Percentiles rank a stretch among this genome's conserved stretches.
These are phyloP conservation scores for Charanyca ferruginea DNA, from an alignment of 2,888 invertebrate species.

Conservation along the genomic window DNA sequence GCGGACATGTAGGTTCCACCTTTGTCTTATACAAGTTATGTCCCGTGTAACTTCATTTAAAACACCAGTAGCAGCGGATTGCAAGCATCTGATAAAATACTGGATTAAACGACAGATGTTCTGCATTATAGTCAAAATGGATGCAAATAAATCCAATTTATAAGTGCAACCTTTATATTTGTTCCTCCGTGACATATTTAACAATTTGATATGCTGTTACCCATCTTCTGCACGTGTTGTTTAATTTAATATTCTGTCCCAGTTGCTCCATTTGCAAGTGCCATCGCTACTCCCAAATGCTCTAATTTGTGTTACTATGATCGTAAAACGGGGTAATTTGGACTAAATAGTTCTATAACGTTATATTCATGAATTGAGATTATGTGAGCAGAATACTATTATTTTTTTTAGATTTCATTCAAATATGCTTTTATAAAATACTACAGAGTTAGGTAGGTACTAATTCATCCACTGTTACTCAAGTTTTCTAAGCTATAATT, in stretches of 20 bases:
- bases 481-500: too few relatives aligned
- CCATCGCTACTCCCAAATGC: constrained; percentile 11
- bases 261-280: constrained; percentile 21
- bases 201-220: constrained; percentile 27
- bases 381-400: constrained; percentile 40
- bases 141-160: constrained; percentile 42
- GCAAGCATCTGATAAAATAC: constrained; percentile 4
- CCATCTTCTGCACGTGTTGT: constrained; percentile 33
- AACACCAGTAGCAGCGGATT: constrained; percentile 25
- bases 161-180: constrained; percentile 49
- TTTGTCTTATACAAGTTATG: too few relatives aligned
- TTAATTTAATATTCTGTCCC: constrained; percentile 48
- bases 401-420: constrained; percentile 16
- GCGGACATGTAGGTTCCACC: too few relatives aligned
- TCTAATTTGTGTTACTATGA: constrained; percentile 42
- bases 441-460: not conserved
- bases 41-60: constrained; percentile 12
- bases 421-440: not conserved
- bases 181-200: constrained; percentile 47
- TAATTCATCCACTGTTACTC: not conserved
- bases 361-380: constrained; percentile 12
- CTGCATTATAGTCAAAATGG: constrained; percentile 21
- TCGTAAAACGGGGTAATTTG: constrained; percentile 43
- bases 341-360: constrained; percentile 21
- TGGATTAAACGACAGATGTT: constrained; percentile 19